These are phyloP conservation scores for Druon quercuslanigerum DNA, from an alignment of 1,140 invertebrate species.

Conservation along the genomic window DNA sequence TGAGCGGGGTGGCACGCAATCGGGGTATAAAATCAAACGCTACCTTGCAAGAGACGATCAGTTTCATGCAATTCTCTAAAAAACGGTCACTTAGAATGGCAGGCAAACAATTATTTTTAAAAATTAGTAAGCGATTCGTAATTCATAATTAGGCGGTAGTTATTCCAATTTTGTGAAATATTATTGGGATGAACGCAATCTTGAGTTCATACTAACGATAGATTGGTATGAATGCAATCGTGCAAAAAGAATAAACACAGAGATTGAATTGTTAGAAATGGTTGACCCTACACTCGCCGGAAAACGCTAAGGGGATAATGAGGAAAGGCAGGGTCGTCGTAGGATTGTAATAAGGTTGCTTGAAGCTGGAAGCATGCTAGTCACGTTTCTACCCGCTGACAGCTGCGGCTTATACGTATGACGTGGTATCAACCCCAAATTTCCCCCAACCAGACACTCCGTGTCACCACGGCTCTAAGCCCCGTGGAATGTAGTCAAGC, in stretches of 20 bases:
- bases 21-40: constrained; percentile 48
- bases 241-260: constrained; percentile 47
- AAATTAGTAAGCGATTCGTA: not conserved
- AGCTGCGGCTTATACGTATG: constrained; percentile 76
- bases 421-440: constrained; percentile 75
- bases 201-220: constrained; percentile 21
- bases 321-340: constrained; percentile 67
- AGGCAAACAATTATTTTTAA: constrained; percentile 30
- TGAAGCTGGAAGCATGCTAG: constrained; percentile 68
- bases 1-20: constrained; percentile 51
- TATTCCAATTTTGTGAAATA: not conserved
- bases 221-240: constrained; percentile 37
- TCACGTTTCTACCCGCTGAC: constrained; percentile 75
- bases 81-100: not conserved
- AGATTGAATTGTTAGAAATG: constrained; percentile 70
- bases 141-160: not conserved
- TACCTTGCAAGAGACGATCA: constrained; percentile 35
- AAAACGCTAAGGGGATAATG: constrained; percentile 74
- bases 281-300: constrained; percentile 45
- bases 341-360: constrained; percentile 72
- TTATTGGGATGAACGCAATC: not conserved
- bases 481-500: constrained; percentile 71
- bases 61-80: constrained; percentile 43
- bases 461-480: constrained; percentile 69
- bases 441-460: constrained; percentile 69